Evolutionary conservation across 2,888 invertebrate genomes (phyloP), one percentile per base, ranked within the genome.

Genomic region (Pogonocherus hispidulus): DNA sequence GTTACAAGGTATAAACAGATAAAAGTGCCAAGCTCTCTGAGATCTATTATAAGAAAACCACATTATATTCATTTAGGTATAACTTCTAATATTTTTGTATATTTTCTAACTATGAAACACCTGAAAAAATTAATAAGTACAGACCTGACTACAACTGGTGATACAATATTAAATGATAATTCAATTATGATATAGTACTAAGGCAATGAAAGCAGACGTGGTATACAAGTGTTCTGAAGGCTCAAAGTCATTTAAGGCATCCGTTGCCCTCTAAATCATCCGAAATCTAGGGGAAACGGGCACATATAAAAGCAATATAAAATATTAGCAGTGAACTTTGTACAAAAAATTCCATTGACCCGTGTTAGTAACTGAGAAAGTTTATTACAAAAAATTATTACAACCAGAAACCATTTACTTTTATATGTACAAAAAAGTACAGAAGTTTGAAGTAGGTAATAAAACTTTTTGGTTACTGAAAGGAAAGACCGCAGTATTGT

Each of bases 231-330:
- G 52, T 16, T 16, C 52, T 52, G 27, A 52, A 47, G 52, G 37
- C 55, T 35, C 20, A 14, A 55, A 41, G 37, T 35, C 55, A 55
- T 55, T 55, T 55, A 55, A 55, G 55, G 37, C 55, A 55, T 55
- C 55, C 55, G 55, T 19, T 55, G n/a, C 55, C 37, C 14, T 37
- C 27, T 55, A 55, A 55, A 55, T 55, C 55, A 37, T 55, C 16
- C 16, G 37, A 27, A 27, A 27, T 55, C 35, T 55, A 55, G 55
- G 55, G 55, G 55, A 55, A 22, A 35, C n/a, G 9, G 6, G 35
- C 49, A 55, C 35, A 55, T 18, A 35, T 55, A 35, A 55, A 35
- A 55, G 20, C 16, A 35, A 35, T 55, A 55, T 19, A 14, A 55
- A 55, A 35, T 55, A 20, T 55, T 55, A 55, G 35, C 6, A 52